Conservation (phyloP, 2,888 invertebrate species). For the Chloroclysta siterata region DNA sequence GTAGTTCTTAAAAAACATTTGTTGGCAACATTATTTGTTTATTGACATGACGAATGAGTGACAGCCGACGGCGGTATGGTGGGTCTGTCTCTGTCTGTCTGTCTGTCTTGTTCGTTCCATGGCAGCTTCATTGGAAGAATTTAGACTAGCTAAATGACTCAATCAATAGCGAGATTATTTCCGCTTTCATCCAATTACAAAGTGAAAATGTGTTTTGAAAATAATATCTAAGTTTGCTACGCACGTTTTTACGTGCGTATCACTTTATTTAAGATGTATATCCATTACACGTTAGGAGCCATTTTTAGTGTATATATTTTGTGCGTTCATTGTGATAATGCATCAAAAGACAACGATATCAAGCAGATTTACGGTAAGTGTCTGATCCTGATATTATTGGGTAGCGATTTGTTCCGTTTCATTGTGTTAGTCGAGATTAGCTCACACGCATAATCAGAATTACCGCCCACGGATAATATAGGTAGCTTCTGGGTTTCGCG, state of each 20-base stretch:
- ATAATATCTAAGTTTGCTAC: constrained; percentile 68
- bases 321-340: constrained; percentile 84
- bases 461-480: constrained; percentile 50
- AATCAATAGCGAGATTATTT: constrained; percentile 66
- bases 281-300: constrained; percentile 81
- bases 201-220: constrained; percentile 78
- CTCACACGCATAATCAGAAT: constrained; percentile 30
- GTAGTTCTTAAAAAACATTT: too few relatives aligned
- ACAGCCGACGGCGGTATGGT: too few relatives aligned
- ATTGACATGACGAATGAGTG: too few relatives aligned
- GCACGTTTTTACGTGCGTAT: constrained; percentile 69
- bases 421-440: neutral
- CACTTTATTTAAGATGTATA: constrained; percentile 75
- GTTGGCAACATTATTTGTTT: too few relatives aligned
- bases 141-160: constrained; percentile 70
- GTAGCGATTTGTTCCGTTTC: neutral
- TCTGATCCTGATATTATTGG: constrained; percentile 29
- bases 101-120: constrained; percentile 46
- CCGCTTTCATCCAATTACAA: constrained; percentile 60
- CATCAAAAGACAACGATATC: constrained; percentile 80
- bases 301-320: constrained; percentile 85
- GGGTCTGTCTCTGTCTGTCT: too few relatives aligned
- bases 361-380: constrained; percentile 79
- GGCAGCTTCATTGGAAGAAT: constrained; percentile 71
- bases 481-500: constrained; percentile 19